A percentile compares a stretch with the other conserved stretches of the same genome.
Evolutionary conservation across 2,113 vertebrate genomes (phyloP).

Genomic region (Pycnonotus jocosus): DNA sequence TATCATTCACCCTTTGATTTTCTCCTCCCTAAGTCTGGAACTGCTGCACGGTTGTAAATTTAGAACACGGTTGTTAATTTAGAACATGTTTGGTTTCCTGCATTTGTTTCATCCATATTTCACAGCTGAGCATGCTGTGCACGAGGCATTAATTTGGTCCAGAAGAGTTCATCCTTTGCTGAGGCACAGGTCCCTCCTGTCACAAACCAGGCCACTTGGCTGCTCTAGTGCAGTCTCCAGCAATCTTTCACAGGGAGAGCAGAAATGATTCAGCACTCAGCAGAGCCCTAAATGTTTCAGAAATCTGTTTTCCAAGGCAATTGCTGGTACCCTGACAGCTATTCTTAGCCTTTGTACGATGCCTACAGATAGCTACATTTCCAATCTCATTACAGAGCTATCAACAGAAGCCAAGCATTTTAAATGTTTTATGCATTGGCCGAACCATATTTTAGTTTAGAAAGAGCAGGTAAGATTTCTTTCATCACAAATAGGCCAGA

Average conservation of each 20-base stretch:
- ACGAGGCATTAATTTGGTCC: neutral
- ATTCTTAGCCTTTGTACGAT: neutral
- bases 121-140: neutral
- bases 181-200: neutral
- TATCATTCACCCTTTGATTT: neutral
- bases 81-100: neutral
- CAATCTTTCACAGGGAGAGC: neutral
- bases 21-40: neutral
- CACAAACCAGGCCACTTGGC: neutral
- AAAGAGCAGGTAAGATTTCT: conserved; percentile 24
- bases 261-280: conserved; percentile 14
- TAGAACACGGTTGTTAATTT: neutral
- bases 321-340: neutral
- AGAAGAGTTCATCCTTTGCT: neutral
- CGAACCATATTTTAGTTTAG: conserved; percentile 19
- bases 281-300: neutral
- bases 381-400: conserved; percentile 18
- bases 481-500: conserved; percentile 37
- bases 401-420: conserved; percentile 23
- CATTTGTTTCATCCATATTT: neutral
- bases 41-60: neutral
- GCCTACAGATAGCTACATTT: conserved; percentile 22
- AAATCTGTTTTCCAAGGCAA: conserved; percentile 27
- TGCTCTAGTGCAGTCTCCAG: neutral
- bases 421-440: conserved; percentile 17